Evolutionary conservation across 1,140 invertebrate species (phyloP), one percentile per base, ranked within the genome.

Genomic region (Diprion similis): DNA sequence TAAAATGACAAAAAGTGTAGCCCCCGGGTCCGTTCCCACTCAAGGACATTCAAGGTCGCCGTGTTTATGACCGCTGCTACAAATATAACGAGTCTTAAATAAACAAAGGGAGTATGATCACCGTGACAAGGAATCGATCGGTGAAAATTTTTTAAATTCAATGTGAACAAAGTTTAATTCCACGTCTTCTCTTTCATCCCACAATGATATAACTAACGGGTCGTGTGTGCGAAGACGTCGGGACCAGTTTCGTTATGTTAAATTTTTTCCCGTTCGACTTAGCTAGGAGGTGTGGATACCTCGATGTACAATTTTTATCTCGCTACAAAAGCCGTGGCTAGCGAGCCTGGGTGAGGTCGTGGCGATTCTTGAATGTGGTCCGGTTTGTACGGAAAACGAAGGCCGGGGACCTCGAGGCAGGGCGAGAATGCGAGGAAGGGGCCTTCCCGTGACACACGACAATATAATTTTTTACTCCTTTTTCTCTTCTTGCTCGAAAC

Each of bases 361-460:
- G 51, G n/a, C n/a, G 11, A 59, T 59, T 59, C 51, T 59, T 15
- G 51, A 59, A 6, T 59, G 51, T 59, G 6, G 51, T 59, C 51
- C 51, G 51, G 51, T 59, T 59, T 59, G 51, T 59, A 17, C n/a
- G n/a, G 11, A 59, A 59, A 59, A 59, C 11, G 51, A 17, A 59
- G 11, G 11, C n/a, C 51, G 51, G 51, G 51, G 51, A 59, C 51
- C 51, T 59, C 51, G 51, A 17, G 51, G 51, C 51, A 59, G 51
- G 51, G n/a, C 51, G 51, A 59, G 51, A 59, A 59, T 59, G 51
- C 51, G 51, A 59, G 9, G 51, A 17, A 59, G 51, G 51, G 51
- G 51, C 51, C n/a, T 59, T 4, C 11, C 51, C n/a, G n/a, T 59
- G 74, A 75, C 74, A 75, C 71, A 70, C 74, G 74, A 75, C 74